A percentile compares a stretch with the other conserved stretches of the same genome.
Evolutionary conservation across 2,797 vertebrate genomes (phyloP).

Genomic region (Gymnocypris eckloni): DNA sequence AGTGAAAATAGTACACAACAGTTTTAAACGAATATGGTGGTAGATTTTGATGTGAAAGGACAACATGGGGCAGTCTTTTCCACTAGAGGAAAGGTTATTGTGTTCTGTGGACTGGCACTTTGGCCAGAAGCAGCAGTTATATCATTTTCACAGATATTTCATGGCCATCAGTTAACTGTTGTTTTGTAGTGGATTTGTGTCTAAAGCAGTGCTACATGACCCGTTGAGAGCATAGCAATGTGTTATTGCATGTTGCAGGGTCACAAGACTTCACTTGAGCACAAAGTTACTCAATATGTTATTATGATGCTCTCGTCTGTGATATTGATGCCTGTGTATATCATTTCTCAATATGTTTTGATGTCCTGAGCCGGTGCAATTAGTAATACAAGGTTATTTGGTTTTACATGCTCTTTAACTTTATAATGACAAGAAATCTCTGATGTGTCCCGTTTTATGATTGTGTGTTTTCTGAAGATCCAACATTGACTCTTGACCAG

Average conservation of each 20-base stretch:
- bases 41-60: background rate
- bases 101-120: background rate
- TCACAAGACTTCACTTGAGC: constrained; percentile 50
- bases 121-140: background rate
- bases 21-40: background rate
- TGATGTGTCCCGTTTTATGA: background rate
- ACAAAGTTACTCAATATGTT: constrained; percentile 59
- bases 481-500: background rate
- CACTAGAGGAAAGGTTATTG: background rate
- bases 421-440: background rate
- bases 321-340: constrained; percentile 13
- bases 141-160: background rate
- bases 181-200: constrained; percentile 10
- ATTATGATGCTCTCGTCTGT: constrained; percentile 44
- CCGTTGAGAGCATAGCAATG: constrained; percentile 10
- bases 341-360: background rate
- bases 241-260: constrained; percentile 34
- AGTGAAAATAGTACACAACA: background rate
- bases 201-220: constrained; percentile 46
- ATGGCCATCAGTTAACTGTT: background rate
- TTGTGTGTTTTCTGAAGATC: background rate
- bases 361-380: background rate
- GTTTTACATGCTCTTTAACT: background rate
- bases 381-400: background rate
- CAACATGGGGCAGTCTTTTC: background rate